These are phyloP conservation scores for Perizoma affinitatum DNA, from an alignment of 2,888 invertebrate genomes.

Conservation along the genomic window DNA sequence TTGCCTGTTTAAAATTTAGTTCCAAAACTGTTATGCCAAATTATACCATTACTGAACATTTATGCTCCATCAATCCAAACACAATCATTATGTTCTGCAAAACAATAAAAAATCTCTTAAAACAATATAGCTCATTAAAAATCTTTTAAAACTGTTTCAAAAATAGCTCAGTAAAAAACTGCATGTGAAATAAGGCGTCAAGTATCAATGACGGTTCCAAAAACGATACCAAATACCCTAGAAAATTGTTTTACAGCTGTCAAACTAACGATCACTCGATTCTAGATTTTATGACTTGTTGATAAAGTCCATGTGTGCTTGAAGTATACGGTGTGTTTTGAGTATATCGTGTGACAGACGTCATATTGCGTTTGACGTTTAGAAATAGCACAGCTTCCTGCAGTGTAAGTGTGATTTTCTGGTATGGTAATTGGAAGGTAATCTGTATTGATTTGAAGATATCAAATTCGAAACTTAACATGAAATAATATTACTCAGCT, in stretches of 20 bases:
- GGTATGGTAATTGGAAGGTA: slow-evolving; percentile 36
- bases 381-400: slow-evolving; percentile 65
- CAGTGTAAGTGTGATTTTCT: slow-evolving; percentile 33
- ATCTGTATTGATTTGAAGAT: slow-evolving; percentile 24
- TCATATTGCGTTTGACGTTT: slow-evolving; percentile 61
- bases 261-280: slow-evolving; percentile 38
- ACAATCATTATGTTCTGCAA: slow-evolving; percentile 28
- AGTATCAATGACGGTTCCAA: slow-evolving; percentile 67
- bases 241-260: slow-evolving; percentile 35
- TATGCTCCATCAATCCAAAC: slow-evolving; percentile 5
- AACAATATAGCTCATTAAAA: slow-evolving; percentile 34
- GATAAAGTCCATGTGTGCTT: slow-evolving; percentile 29
- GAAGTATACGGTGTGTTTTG: slow-evolving; percentile 40
- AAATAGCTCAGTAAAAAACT: slow-evolving; percentile 53
- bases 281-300: slow-evolving; percentile 35
- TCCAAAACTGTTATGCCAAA: too few species aligned
- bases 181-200: slow-evolving; percentile 61
- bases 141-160: slow-evolving; percentile 44
- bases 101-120: slow-evolving; percentile 36
- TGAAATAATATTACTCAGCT: background rate
- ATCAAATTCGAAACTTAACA: slow-evolving; percentile 12
- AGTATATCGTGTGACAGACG: slow-evolving; percentile 62
- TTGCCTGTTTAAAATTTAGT: too few species aligned
- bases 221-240: slow-evolving; percentile 56
- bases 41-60: background rate